A percentile compares a stretch with the other conserved stretches of the same genome.
Conservation (phyloP, 2,113 vertebrate species). For the Tragulus kanchil region DNA sequence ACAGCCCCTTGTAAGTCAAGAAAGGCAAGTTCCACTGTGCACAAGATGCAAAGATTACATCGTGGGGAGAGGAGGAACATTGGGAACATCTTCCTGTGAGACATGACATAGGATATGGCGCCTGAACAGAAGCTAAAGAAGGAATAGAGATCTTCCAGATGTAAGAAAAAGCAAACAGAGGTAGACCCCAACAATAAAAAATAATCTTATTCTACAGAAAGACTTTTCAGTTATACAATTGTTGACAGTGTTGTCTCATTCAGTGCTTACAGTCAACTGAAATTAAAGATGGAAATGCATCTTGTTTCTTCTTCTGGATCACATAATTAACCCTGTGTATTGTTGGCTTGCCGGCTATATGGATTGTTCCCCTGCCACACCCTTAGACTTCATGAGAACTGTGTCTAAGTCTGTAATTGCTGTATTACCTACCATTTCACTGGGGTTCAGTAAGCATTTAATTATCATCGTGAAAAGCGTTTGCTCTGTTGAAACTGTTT, state of each 20-base stretch:
- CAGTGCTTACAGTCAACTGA: background rate
- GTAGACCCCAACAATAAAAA: background rate
- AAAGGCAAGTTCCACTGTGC: background rate
- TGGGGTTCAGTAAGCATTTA: background rate
- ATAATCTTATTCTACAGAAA: background rate
- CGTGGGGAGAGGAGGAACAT: background rate
- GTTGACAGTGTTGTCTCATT: conserved; percentile 13
- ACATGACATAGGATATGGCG: background rate
- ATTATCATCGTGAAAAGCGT: conserved; percentile 17
- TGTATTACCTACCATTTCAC: background rate
- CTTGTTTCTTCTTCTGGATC: background rate
- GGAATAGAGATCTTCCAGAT: background rate
- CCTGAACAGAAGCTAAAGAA: conserved; percentile 1
- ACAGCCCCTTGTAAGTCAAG: background rate
- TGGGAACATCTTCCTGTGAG: background rate
- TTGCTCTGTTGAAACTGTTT: conserved; percentile 43
- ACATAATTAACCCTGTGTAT: background rate
- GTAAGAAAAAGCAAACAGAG: background rate
- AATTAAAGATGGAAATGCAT: conserved; percentile 17
- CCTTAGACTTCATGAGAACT: background rate
- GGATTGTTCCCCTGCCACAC: background rate
- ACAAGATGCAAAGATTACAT: background rate
- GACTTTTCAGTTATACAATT: background rate
- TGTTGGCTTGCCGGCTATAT: background rate
- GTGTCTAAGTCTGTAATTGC: background rate